These are phyloP conservation scores for Echinops telfairi DNA, from an alignment of 2,113 vertebrate species.

Conservation along the genomic window DNA sequence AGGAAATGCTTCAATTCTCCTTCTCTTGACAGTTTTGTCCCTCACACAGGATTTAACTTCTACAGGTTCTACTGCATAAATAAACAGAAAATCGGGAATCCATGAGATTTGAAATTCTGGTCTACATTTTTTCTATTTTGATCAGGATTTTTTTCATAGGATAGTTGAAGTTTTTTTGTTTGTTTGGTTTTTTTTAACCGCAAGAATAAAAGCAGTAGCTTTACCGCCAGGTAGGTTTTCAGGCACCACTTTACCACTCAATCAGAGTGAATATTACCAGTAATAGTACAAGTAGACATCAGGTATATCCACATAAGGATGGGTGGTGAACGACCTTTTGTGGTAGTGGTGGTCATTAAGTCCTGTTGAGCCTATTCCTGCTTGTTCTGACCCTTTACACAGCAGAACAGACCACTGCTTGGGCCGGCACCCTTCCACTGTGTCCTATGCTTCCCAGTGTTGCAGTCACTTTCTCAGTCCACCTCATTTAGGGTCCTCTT, in stretches of 20 bases:
- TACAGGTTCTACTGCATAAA: background rate
- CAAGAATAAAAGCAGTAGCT: background rate
- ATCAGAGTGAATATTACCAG: background rate
- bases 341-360: too few relatives aligned
- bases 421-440: too few relatives aligned
- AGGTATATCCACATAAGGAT: background rate
- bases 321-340: too few relatives aligned
- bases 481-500: too few relatives aligned
- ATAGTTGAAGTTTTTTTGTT: background rate
- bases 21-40: background rate
- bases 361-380: too few relatives aligned
- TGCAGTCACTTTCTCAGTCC: too few relatives aligned
- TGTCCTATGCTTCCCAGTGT: too few relatives aligned
- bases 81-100: background rate
- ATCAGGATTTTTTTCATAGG: background rate
- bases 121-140: background rate
- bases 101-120: background rate
- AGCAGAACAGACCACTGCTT: too few relatives aligned
- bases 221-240: background rate
- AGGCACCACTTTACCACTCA: background rate
- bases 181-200: background rate
- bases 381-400: too few relatives aligned
- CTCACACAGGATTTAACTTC: background rate
- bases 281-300: background rate
- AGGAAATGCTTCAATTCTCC: background rate